Evolutionary conservation across 2,888 invertebrate genomes (phyloP).

Genomic region (Pollenia griseotomentosa): DNA sequence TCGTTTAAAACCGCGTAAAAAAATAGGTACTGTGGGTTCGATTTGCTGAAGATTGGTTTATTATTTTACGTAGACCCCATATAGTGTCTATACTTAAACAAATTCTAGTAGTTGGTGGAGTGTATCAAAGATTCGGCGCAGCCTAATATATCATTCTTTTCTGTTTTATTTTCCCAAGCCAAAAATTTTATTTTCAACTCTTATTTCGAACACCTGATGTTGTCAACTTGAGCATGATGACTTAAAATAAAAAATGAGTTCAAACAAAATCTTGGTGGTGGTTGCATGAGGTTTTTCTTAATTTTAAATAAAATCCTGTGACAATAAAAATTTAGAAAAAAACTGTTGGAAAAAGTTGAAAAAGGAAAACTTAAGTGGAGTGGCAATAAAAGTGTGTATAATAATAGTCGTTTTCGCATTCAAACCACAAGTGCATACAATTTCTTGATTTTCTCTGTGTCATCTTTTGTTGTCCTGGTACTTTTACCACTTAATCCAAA

Average conservation of each 20-base stretch:
- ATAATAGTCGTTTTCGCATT: conserved; percentile 15
- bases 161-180: background rate
- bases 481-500: background rate
- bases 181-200: conserved; percentile 55
- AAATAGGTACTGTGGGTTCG: too few relatives aligned
- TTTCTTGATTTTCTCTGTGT: conserved; percentile 57
- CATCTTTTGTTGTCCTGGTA: conserved; percentile 22
- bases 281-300: conserved; percentile 5
- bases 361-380: conserved; percentile 34
- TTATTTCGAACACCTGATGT: conserved; percentile 66
- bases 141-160: too few relatives aligned
- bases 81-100: too few relatives aligned
- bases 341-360: background rate
- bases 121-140: too few relatives aligned
- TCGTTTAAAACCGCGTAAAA: too few relatives aligned
- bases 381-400: conserved; percentile 62
- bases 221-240: conserved; percentile 31
- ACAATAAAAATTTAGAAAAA: conserved; percentile 29
- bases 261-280: background rate
- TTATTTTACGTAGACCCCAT: too few relatives aligned
- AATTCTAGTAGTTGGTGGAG: too few relatives aligned
- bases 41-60: too few relatives aligned
- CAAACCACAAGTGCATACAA: conserved; percentile 62
- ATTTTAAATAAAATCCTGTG: conserved; percentile 18
- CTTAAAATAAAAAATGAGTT: conserved; percentile 2